A percentile compares a stretch with the other conserved stretches of the same genome.
These are phyloP conservation scores for Blastomussa wellsi DNA, from an alignment of 92 coral and sea anemone species.

Conservation along the genomic window DNA sequence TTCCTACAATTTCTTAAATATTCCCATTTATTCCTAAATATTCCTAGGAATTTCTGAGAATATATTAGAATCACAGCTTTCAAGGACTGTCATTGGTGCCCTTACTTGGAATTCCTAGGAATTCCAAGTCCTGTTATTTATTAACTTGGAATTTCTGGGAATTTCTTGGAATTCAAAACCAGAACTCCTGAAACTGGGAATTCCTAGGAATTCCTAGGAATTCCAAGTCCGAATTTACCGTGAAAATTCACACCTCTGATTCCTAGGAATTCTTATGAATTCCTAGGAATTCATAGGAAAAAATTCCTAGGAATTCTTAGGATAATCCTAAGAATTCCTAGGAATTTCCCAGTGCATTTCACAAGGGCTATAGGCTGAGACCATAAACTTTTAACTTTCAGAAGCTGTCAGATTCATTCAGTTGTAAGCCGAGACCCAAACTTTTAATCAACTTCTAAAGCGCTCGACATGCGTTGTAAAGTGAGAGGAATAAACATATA, in stretches of 20 bases:
- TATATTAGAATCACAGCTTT: slow-evolving; percentile 9
- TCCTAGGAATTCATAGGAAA: no score
- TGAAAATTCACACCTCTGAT: no score
- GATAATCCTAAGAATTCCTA: slow-evolving; percentile 30
- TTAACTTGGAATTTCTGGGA: slow-evolving; percentile 26
- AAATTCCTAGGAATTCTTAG: no score
- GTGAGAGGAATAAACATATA: no score
- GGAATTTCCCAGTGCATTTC: slow-evolving; percentile 11
- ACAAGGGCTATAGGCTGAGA: no score
- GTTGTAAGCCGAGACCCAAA: no score
- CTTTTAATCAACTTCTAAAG: no score
- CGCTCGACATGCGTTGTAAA: no score
- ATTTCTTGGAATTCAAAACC: slow-evolving; percentile 28
- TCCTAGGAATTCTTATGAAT: no score
- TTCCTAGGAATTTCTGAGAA: slow-evolving; percentile 32
- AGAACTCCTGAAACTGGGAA: slow-evolving; percentile 23
- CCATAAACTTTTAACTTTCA: no score
- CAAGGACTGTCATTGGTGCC: slow-evolving; percentile 13
- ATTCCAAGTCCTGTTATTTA: not conserved
- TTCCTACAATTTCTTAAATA: not conserved
- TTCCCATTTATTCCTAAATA: slow-evolving; percentile 12
- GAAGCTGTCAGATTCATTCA: no score
- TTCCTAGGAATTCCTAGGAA: not conserved
- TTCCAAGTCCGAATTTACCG: no score
- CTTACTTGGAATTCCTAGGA: slow-evolving; percentile 16